phyloP scores from a whole-genome alignment of 53 echinoderm and acorn worm genomes.

The Patiria pectinifera region DNA sequence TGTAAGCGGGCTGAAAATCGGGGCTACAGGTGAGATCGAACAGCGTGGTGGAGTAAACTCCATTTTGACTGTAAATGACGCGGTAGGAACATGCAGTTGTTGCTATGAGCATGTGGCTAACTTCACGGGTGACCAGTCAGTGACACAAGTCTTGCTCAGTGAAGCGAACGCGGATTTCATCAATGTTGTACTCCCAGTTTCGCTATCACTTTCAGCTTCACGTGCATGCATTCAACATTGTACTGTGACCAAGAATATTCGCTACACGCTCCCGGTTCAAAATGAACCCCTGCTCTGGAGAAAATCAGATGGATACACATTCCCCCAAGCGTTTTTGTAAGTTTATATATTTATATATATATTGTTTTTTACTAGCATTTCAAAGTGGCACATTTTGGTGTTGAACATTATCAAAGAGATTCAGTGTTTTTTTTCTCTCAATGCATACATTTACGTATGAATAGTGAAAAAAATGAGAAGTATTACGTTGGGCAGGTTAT shows the following conservation, averaged over 20 bases:
- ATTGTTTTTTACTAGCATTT: not conserved
- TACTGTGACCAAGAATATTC: not conserved
- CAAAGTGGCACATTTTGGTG: not conserved
- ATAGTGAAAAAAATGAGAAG: too few relatives aligned
- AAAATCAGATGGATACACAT: not conserved
- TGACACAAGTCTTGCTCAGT: not conserved
- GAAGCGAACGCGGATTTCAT: not conserved
- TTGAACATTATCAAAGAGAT: not conserved
- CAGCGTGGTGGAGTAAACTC: conserved; percentile 13
- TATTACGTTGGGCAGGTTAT: too few relatives aligned
- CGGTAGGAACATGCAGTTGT: not conserved
- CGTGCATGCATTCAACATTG: not conserved
- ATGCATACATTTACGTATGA: not conserved
- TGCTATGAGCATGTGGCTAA: not conserved
- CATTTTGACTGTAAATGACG: conserved; percentile 22
- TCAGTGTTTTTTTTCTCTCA: too few relatives aligned
- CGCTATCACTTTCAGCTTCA: too few relatives aligned
- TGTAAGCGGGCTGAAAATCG: conserved; percentile 23
- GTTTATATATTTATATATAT: not conserved
- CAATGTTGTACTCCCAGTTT: not conserved
- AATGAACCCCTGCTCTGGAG: conserved; percentile 3
- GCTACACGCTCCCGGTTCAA: not conserved
- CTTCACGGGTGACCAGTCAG: too few relatives aligned
- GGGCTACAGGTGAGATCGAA: not conserved
- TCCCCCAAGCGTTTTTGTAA: too few relatives aligned